These are phyloP conservation scores for Casuarius casuarius DNA, from an alignment of 2,113 vertebrate species.

Conservation along the genomic window DNA sequence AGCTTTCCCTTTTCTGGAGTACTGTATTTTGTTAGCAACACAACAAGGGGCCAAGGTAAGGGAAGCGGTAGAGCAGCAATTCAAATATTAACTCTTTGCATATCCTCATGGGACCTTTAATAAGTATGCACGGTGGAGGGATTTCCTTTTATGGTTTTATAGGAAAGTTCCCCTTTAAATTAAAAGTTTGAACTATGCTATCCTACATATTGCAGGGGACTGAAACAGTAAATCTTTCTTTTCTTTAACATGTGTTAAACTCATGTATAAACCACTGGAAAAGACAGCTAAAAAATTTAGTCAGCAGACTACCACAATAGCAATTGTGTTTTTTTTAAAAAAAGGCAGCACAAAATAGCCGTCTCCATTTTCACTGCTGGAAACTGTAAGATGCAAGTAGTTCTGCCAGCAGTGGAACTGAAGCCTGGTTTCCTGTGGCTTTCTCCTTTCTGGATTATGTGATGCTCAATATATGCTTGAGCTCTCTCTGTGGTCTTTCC, in stretches of 20 bases:
- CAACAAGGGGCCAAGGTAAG: constrained; percentile 1
- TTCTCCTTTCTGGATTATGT: neutral
- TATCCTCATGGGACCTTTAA: neutral
- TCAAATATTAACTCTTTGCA: neutral
- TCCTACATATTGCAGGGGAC: neutral
- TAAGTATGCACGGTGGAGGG: neutral
- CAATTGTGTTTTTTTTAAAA: neutral
- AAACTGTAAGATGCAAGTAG: neutral
- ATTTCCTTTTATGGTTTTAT: constrained; percentile 15
- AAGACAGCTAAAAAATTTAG: neutral
- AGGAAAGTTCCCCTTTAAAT: neutral
- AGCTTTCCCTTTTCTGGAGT: neutral
- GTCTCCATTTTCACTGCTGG: neutral
- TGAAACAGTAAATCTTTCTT: neutral
- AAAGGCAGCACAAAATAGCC: neutral
- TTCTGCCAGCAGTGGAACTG: neutral
- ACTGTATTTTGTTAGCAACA: neutral
- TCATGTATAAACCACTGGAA: neutral
- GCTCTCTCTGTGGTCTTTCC: neutral
- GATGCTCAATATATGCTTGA: neutral
- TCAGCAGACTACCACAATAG: neutral
- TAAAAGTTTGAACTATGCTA: neutral
- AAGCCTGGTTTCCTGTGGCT: neutral
- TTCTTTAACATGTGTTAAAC: neutral
- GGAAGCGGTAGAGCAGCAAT: neutral